Base-by-base conservation (phyloP, 2,113 vertebrate genomes). In the Laterallus jamaicensis region DNA sequence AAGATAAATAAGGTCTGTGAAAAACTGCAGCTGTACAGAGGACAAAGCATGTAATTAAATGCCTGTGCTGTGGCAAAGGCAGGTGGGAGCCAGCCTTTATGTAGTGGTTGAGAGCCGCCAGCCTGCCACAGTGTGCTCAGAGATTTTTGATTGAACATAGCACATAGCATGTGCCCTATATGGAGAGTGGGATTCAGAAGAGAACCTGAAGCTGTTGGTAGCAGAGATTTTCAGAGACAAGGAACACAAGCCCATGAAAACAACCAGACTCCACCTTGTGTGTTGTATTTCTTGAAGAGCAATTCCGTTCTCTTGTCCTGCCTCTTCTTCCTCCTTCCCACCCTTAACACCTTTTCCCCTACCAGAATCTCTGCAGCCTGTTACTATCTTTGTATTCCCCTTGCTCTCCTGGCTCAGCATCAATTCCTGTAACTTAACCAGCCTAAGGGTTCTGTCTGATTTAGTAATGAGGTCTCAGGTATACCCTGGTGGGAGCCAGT, bases 381-480 rank as follows among this genome's bases (percentile, higher is more conserved):
- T 90, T 90, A 20, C 88, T 96, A 56, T 92, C 90, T 95, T 86
- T 75, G 90, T 90, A 88, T 85, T 94, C 82, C 56, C 75, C 73
- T 91, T 90, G 79, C 68, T 95, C 50, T 83, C 26, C 60, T 92
- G 68, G 71, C 94, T 92, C 68, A 49, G 44, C 66, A 83, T 90
- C 71, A 90, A 54, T 88, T 92, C 73, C n/a, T 64, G 52, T 93
- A 96, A 94, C 81, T 91, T 88, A 90, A 92, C 73, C 2, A 0
- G 86, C 49, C 54, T 64, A 93, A 88, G 73, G 73, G 83, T 83
- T 77, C 74, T 88, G 82, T 88, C 80, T 81, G 88, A 92, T 92
- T 96, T 88, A 83, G 64, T 96, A 96, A 94, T 80, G 79, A 93
- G 82, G 85, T 96, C 82, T 96, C 93, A 93, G 73, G 74, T 90